Evolutionary conservation across 2,888 invertebrate species (phyloP), one percentile per base, ranked within the genome.

Genomic region (Mesochorus sp.): DNA sequence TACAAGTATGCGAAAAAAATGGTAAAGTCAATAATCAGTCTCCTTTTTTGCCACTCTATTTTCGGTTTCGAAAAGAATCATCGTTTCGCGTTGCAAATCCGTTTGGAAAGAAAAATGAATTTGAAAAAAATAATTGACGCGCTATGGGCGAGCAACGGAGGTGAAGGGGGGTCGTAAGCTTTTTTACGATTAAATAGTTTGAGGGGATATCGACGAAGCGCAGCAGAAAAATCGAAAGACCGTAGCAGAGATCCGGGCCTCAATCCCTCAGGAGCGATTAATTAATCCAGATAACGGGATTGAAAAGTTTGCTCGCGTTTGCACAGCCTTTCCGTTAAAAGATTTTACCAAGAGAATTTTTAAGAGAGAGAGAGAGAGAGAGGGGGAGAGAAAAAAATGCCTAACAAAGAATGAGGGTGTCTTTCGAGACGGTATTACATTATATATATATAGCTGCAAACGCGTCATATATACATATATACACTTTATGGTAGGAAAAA

Each of bases 271-370:
- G 49, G 37, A 66, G 76, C 79, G 82, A 83, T 83, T 83, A 84
- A 84, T 85, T 84, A 85, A 84, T 83, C 81, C 82, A 71, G 81
- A 83, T 83, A 84, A 83, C 80, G 62, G 75, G 80, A 84, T 83
- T 83, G 81, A 84, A 85, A 83, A 83, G 82, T 84, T 82, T 53
- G 55, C 66, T 71, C 37, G 19, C 8, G 21, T 24, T 21, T 34
- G 6, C 31, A 10, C 10, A 5, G 28, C 26, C 39, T 44, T 28
- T 19, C 2, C 61, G 19, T 37, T n/a, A 51, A 66, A 44, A 31
- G 26, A 44, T 26, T 21, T 19, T 19, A 53, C 24, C 10, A 67
- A 37, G 53, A 51, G 26, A 59, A 53, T 17, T n/a, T n/a, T n/a
- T n/a, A n/a, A n/a, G n/a, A n/a, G n/a, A n/a, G n/a, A n/a, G n/a